Conservation (phyloP, 2,888 invertebrate genomes). For the Sialis fuliginosa region DNA sequence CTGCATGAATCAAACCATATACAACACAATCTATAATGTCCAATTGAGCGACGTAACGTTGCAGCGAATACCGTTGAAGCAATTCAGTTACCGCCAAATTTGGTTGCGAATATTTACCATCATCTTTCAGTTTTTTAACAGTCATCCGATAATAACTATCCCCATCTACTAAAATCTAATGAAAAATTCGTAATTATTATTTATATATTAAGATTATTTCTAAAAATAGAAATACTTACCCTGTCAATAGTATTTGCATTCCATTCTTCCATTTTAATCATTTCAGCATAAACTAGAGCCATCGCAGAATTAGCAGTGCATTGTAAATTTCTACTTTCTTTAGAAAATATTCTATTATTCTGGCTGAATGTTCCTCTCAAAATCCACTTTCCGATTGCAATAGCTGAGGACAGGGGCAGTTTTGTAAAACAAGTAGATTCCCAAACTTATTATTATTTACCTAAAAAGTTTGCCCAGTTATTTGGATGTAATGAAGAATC, state of each 20-base stretch:
- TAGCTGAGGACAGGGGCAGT: no score
- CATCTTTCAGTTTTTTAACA: slow-evolving; percentile 15
- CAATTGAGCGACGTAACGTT: slow-evolving; percentile 17
- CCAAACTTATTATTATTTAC: slow-evolving; percentile 10
- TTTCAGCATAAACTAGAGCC: slow-evolving; percentile 20
- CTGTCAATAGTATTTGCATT: slow-evolving; percentile 21
- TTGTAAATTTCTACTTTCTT: slow-evolving; percentile 24
- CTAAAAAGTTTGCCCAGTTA: slow-evolving; percentile 22
- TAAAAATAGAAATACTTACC: no score
- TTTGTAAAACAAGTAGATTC: no score
- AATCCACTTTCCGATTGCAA: slow-evolving; percentile 19
- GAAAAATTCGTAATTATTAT: neutral
- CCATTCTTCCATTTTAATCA: slow-evolving; percentile 13
- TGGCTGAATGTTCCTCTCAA: slow-evolving; percentile 21
- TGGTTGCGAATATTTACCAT: slow-evolving; percentile 15
- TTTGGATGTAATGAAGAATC: slow-evolving; percentile 18
- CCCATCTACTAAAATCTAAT: slow-evolving; percentile 22
- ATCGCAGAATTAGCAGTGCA: slow-evolving; percentile 26
- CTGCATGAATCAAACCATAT: slow-evolving; percentile 17
- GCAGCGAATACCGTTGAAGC: slow-evolving; percentile 19
- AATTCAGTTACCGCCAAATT: slow-evolving; percentile 21
- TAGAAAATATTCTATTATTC: slow-evolving; percentile 18
- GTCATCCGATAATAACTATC: slow-evolving; percentile 24
- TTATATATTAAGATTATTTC: neutral
- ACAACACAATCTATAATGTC: slow-evolving; percentile 20